Evolutionary conservation across 2,797 vertebrate species (phyloP).

Genomic region (Pangasius krempfi): DNA sequence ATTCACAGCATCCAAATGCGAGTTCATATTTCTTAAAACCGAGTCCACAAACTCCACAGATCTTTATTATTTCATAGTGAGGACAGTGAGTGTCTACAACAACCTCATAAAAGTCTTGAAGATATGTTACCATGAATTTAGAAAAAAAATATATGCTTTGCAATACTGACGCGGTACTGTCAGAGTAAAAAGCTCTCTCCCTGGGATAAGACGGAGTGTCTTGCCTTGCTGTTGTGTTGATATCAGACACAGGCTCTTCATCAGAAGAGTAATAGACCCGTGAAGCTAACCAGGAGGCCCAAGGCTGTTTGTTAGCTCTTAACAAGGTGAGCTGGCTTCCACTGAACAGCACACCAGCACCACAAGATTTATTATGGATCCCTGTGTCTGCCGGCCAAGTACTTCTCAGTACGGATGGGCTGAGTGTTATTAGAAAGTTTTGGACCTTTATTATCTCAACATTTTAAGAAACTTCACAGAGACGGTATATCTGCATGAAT

Average conservation of each 20-base stretch:
- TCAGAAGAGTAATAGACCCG: constrained; percentile 64
- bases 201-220: constrained; percentile 54
- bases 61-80: not conserved
- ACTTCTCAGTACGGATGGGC: constrained; percentile 47
- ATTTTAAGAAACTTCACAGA: constrained; percentile 45
- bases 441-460: constrained; percentile 56
- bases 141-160: not conserved
- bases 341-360: constrained; percentile 55
- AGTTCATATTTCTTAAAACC: constrained; percentile 5
- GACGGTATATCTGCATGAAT: constrained; percentile 36
- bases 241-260: constrained; percentile 61
- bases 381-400: constrained; percentile 52
- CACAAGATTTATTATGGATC: constrained; percentile 59
- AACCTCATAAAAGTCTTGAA: constrained; percentile 26
- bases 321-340: constrained; percentile 62
- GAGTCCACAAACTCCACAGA: not conserved
- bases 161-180: constrained; percentile 22
- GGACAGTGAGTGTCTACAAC: not conserved
- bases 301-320: constrained; percentile 65
- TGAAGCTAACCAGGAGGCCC: constrained; percentile 62
- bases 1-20: not conserved
- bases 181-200: constrained; percentile 41
- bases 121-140: constrained; percentile 22
- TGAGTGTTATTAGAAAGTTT: constrained; percentile 54
- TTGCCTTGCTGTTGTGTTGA: constrained; percentile 56